Conservation (phyloP, 2,113 vertebrate genomes). For the Psilopsiagon aymara region DNA sequence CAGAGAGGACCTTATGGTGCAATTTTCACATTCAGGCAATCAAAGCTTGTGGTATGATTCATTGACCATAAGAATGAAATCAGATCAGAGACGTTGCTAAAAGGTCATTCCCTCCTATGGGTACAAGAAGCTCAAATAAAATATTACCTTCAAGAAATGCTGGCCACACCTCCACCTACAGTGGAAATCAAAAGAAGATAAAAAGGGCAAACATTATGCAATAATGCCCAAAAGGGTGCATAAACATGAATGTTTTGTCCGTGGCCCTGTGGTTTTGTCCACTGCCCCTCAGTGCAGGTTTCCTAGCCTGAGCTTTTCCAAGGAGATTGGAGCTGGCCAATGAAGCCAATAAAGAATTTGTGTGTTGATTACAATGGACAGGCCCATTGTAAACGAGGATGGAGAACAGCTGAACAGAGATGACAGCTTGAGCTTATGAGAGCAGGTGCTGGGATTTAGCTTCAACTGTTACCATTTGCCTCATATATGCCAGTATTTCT, state of each 20-base stretch:
- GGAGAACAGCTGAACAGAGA: constrained; percentile 37
- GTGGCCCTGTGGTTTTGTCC: not conserved
- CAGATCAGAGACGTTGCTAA: not conserved
- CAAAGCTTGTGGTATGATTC: constrained; percentile 61
- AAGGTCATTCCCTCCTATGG: constrained; percentile 47
- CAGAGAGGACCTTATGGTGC: constrained; percentile 42
- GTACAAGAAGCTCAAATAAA: not conserved
- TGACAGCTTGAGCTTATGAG: constrained; percentile 20
- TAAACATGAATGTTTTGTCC: not conserved
- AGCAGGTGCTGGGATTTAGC: constrained; percentile 33
- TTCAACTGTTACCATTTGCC: constrained; percentile 20
- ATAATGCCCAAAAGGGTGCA: not conserved
- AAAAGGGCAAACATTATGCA: not conserved
- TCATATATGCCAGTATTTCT: constrained; percentile 9
- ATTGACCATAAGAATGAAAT: constrained; percentile 56
- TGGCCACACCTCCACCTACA: not conserved
- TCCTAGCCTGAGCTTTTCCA: not conserved
- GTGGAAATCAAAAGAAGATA: not conserved
- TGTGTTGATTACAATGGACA: not conserved
- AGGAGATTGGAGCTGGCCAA: not conserved
- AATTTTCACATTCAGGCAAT: constrained; percentile 63
- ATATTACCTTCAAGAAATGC: not conserved
- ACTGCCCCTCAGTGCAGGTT: not conserved
- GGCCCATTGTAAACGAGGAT: not conserved
- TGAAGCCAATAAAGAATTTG: not conserved